A percentile compares a stretch with the other conserved stretches of the same genome.
Evolutionary conservation across 2,797 vertebrate species (phyloP).

Genomic region (Danio choprae): DNA sequence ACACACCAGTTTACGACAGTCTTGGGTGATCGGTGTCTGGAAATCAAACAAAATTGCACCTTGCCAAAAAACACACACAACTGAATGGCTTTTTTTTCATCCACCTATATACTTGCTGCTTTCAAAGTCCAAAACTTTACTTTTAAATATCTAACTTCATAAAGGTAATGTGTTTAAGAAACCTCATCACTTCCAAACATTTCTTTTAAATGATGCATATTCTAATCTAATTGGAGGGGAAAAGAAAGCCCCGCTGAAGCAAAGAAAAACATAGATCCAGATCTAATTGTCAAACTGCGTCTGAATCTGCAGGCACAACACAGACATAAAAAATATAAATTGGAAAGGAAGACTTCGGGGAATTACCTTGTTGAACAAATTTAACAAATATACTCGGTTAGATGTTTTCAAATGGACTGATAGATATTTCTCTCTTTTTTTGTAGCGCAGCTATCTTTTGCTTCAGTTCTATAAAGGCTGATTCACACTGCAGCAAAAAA

Average conservation of each 20-base stretch:
- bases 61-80: constrained; percentile 4
- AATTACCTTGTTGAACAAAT: constrained; percentile 12
- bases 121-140: neutral
- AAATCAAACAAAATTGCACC: constrained; percentile 38
- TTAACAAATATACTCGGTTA: neutral
- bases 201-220: constrained; percentile 4
- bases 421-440: constrained; percentile 1
- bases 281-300: constrained; percentile 29
- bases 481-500: constrained; percentile 17
- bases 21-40: constrained; percentile 23
- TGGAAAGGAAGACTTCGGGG: constrained; percentile 18
- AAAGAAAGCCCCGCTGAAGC: neutral
- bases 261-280: neutral
- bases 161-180: constrained; percentile 19
- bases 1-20: neutral
- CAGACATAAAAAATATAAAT: constrained; percentile 6
- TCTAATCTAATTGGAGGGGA: neutral
- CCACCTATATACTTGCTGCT: neutral
- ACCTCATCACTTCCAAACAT: constrained; percentile 2
- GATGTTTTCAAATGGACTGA: neutral
- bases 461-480: neutral
- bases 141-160: constrained; percentile 28
- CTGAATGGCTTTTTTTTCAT: neutral
- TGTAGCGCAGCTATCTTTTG: constrained; percentile 2
- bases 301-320: constrained; percentile 10